Evolutionary conservation across 2,113 vertebrate genomes (phyloP), one percentile per base, ranked within the genome.

Genomic region (Nansenia antarctica): DNA sequence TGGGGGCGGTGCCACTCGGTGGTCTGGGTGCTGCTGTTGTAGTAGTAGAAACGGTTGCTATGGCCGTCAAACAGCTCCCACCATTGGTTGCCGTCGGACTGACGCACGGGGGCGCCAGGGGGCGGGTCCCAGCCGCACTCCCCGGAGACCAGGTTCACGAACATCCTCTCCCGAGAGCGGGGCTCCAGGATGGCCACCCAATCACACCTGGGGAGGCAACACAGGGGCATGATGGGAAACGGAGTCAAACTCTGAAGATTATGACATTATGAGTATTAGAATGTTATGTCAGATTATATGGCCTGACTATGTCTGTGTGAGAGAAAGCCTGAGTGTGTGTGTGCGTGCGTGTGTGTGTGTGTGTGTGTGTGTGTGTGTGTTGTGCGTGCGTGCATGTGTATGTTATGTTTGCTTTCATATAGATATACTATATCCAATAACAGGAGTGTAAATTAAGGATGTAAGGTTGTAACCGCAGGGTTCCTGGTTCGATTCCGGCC

Each of bases 151-250:
- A 93, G 84, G 85, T 94, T 94, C 20, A 94, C 90, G 0, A 92
- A 94, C 92, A 94, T 94, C 65, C 90, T 90, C 85, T 93, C 90
- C 35, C 78, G 88, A 1, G 92, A 92, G 70, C 93, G 90, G 0
- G 92, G 93, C 81, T 94, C 93, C 0, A 93, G 83, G 54, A 94
- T 92, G 85, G 93, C 92, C 83, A 94, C 92, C 93, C 93, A 94
- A 78, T 94, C 93, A 0, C 90, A 87, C 80, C 93, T 94, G 87
- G 26, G 39, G 72, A 42, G 47, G 22, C 1, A n/a, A n/a, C 27
- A 47, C 26, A 70, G 73, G n/a, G 45, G 45, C 15, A 14, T 70
- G 49, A 65, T 42, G 67, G 0, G 0, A 79, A 49, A 26, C 20
- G 18, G 5, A 9, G 54, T 74, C 8, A 61, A 49, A n/a, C 26